Evolutionary conservation across 2,113 vertebrate genomes (phyloP).

Genomic region (Corvus moneduloides): DNA sequence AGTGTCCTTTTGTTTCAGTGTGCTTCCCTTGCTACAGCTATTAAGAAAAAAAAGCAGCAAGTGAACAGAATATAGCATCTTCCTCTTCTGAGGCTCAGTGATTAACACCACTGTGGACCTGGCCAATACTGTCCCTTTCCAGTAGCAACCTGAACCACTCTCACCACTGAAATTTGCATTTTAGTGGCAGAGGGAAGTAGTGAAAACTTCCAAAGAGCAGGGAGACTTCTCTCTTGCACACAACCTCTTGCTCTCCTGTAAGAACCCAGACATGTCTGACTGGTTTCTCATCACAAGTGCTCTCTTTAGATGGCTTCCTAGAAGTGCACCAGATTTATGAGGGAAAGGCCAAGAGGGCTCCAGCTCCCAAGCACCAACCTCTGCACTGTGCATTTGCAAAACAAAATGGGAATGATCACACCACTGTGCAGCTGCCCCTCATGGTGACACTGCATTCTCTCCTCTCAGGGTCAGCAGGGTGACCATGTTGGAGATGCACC

Average conservation of each 20-base stretch:
- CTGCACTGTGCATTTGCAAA: not conserved
- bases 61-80: not conserved
- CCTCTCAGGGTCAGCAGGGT: not conserved
- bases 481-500: not conserved
- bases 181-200: not conserved
- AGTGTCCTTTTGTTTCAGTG: not conserved
- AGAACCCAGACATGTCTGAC: not conserved
- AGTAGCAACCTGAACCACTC: not conserved
- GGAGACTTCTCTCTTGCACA: not conserved
- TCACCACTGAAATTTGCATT: not conserved
- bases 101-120: rapidly evolving
- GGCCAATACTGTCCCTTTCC: not conserved
- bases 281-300: not conserved
- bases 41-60: not conserved
- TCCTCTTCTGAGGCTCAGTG: not conserved
- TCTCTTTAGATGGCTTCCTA: not conserved
- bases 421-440: not conserved
- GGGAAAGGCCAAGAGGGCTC: not conserved
- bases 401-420: not conserved
- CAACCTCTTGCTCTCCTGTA: not conserved
- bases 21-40: not conserved
- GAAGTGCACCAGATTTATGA: not conserved
- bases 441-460: not conserved
- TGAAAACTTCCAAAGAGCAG: not conserved
- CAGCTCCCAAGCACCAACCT: not conserved